Evolutionary conservation across 1,140 invertebrate species (phyloP).

Genomic region (Cardiocondyla obscurior): DNA sequence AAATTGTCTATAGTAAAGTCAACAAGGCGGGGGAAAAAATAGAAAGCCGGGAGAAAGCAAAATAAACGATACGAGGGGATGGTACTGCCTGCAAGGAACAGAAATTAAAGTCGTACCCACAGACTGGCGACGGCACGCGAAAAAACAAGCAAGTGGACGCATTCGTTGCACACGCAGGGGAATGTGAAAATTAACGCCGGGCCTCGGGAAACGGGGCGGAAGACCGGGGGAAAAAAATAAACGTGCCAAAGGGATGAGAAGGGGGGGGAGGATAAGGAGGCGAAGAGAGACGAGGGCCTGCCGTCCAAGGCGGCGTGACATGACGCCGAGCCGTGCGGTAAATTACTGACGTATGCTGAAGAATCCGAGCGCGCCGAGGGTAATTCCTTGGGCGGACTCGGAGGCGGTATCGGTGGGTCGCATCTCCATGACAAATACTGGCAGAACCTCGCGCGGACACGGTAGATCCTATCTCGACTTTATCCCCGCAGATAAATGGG

Average conservation of each 20-base stretch:
- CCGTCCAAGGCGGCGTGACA: conserved; percentile 50
- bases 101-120: conserved; percentile 10
- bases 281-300: not conserved
- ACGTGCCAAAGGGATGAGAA: not conserved
- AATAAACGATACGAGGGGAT: conserved; percentile 5
- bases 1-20: not conserved
- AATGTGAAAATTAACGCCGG: conserved; percentile 29
- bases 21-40: not conserved
- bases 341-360: conserved; percentile 73
- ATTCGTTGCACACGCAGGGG: not conserved
- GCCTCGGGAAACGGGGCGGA: conserved; percentile 8
- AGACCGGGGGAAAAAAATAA: conserved; percentile 12
- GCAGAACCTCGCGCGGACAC: conserved; percentile 79
- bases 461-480: conserved; percentile 75
- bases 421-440: conserved; percentile 80
- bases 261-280: not conserved
- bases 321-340: conserved; percentile 62
- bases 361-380: conserved; percentile 71
- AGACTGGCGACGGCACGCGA: not conserved
- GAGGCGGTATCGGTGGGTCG: conserved; percentile 73
- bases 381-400: conserved; percentile 70
- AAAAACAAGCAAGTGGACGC: conserved; percentile 23
- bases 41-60: not conserved
- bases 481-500: conserved; percentile 77
- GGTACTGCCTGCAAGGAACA: not conserved